Conservation (phyloP, 2,797 vertebrate genomes). For the Arremon brunneinucha region DNA sequence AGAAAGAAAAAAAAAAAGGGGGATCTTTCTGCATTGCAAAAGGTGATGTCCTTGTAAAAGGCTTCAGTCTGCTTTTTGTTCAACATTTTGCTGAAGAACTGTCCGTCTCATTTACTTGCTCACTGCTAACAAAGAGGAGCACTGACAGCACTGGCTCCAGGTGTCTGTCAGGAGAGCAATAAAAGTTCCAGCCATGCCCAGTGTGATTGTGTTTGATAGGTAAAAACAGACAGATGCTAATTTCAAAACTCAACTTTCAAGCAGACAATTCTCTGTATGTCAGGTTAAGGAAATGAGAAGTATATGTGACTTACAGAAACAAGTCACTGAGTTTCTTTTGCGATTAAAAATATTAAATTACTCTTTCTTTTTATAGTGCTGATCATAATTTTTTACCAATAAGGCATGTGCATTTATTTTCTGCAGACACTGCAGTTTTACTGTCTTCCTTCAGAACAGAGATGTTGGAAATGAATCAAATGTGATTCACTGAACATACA, state of each 20-base stretch:
- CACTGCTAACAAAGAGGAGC: constrained; percentile 18
- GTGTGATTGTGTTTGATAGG: constrained; percentile 24
- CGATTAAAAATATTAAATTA: constrained; percentile 22
- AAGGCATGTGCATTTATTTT: constrained; percentile 22
- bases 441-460: neutral
- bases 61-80: constrained; percentile 41
- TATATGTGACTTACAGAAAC: neutral
- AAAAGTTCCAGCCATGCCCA: neutral
- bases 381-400: constrained; percentile 33
- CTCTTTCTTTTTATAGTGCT: constrained; percentile 36
- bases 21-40: constrained; percentile 32
- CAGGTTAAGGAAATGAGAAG: neutral
- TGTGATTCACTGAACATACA: neutral
- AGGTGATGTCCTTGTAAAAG: constrained; percentile 36
- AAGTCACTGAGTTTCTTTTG: neutral
- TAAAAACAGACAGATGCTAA: constrained; percentile 44
- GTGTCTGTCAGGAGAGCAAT: constrained; percentile 60
- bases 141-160: constrained; percentile 55
- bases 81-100: constrained; percentile 25
- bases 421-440: neutral
- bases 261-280: neutral
- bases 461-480: neutral
- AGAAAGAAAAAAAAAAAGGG: constrained; percentile 29
- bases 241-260: constrained; percentile 30
- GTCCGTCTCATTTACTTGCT: neutral